Base-by-base conservation (phyloP, 2,113 vertebrate species). In the Centrocercus urophasianus region DNA sequence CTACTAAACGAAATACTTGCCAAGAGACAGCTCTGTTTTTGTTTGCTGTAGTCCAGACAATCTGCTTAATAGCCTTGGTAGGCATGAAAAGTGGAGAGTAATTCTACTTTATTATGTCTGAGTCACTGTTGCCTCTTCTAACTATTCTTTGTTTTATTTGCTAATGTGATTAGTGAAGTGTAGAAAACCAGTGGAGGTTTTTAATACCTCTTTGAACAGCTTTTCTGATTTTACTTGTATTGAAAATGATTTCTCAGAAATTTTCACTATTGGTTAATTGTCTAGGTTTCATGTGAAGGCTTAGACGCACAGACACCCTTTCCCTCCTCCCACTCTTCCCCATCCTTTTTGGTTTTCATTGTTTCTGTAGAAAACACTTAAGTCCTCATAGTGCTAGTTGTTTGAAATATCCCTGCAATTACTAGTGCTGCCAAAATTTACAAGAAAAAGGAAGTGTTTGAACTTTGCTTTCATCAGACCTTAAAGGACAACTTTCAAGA, bases 61-160 rank as follows among this genome's bases (percentile, higher is more conserved):
- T 47, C 14, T 80, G 36, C 59, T 74, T 83, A n/a, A 28, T 70
- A 76, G 32, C 40, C 14, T 73, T 73, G 13, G 9, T 82, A 54
- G 54, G 69, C n/a, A 73, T 42, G 28, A 9, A 50, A 90, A 89
- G 12, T 32, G 25, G 22, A 76, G 24, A 70, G 78, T 21, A 63
- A 16, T 69, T 82, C 54, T 27, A 13, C 28, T 28, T 82, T 76
- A 32, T 60, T 77, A 8, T 11, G 8, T 50, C 65, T 61, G 47
- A 85, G 36, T 76, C 27, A 47, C 40, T 91, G 6, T 77, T 48
- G 76, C 28, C 7, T 85, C 43, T 91, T 40, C 28, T 88, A 85
- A 60, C 63, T 83, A 25, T 30, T 85, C 45, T 70, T 13, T 25
- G 13, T 30, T 73, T 63, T 50, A 65, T 70, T 72, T 88, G 64